Evolutionary conservation across 2,113 vertebrate genomes (phyloP), one percentile per base, ranked within the genome.

Genomic region (Tor tambroides): DNA sequence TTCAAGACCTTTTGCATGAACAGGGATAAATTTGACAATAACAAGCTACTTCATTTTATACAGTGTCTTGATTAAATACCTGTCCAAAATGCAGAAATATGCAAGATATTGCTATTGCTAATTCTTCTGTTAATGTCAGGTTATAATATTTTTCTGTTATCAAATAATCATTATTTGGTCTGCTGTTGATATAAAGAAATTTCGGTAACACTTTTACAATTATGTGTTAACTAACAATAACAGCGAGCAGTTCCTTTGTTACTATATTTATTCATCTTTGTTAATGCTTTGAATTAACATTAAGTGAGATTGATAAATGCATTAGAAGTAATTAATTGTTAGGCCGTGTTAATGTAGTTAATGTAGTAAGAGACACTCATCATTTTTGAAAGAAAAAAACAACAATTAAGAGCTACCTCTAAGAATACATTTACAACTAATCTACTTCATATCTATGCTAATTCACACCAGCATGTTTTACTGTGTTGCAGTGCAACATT

Each of bases 401-500:
- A 1, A 35, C 7, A 71, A 38, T 23, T 5, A 5, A 71, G 15
- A 72, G 19, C 69, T 0, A 26, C 19, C 38, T 49, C 38, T 75
- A 46, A 75, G 38, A 76, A 76, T 46, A 49, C 12, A 76, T 49
- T 43, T 26, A 46, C 74, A 76, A 15, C 38, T 49, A 76, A 28
- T 14, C 77, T 54, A 78, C 9, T 54, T 78, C 76, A 38, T 35
- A 59, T 80, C 21, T 59, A 79, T 59, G 35, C 28, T 80, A 32
- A n/a, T 80, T 59, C 77, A 80, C 21, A 23, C 10, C 30, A 80
- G 23, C 51, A 21, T 72, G 32, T 41, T 72, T 72, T 23, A 72
- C 69, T 23, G 35, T 74, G 38, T 1, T 51, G 15, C 26, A 30
- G 43, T 51, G n/a, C 26, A 77, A 30, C 51, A 23, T 80, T 56